Percentiles rank a stretch among this genome's conserved stretches.
phyloP scores from a whole-genome alignment of 2,888 invertebrate genomes.

The Melanostoma scalare region DNA sequence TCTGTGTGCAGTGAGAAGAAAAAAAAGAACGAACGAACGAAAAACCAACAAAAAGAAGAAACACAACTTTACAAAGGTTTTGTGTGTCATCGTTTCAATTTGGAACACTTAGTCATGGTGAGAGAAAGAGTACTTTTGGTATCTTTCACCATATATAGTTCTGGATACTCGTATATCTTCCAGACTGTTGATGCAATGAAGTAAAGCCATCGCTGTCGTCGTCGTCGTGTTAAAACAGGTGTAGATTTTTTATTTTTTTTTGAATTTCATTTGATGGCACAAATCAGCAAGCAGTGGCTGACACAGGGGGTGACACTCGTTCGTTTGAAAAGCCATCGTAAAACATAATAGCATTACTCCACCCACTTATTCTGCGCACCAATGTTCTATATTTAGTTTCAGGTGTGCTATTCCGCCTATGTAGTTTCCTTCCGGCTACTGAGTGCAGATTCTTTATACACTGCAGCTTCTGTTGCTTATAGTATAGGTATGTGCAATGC shows the following conservation, averaged over 20 bases:
- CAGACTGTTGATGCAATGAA: constrained; percentile 30
- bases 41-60: neutral
- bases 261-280: constrained; percentile 11
- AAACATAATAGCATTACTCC: constrained; percentile 30
- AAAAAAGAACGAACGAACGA: constrained; percentile 4
- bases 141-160: neutral
- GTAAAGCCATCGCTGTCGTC: constrained; percentile 50
- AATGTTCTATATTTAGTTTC: constrained; percentile 50
- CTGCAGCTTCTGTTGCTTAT: constrained; percentile 18
- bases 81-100: constrained; percentile 57
- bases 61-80: constrained; percentile 34
- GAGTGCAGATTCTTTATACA: constrained; percentile 30
- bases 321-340: constrained; percentile 53
- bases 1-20: constrained; percentile 20
- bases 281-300: constrained; percentile 50
- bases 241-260: constrained; percentile 30
- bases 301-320: constrained; percentile 20
- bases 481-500: constrained; percentile 9
- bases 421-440: constrained; percentile 59
- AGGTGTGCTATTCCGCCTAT: constrained; percentile 44
- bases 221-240: constrained; percentile 41
- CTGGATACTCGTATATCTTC: neutral
- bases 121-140: constrained; percentile 1
- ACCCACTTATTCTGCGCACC: neutral
- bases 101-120: constrained; percentile 40